These are phyloP conservation scores for Trichonephila clavipes DNA, from an alignment of 1,140 invertebrate genomes.

Conservation along the genomic window DNA sequence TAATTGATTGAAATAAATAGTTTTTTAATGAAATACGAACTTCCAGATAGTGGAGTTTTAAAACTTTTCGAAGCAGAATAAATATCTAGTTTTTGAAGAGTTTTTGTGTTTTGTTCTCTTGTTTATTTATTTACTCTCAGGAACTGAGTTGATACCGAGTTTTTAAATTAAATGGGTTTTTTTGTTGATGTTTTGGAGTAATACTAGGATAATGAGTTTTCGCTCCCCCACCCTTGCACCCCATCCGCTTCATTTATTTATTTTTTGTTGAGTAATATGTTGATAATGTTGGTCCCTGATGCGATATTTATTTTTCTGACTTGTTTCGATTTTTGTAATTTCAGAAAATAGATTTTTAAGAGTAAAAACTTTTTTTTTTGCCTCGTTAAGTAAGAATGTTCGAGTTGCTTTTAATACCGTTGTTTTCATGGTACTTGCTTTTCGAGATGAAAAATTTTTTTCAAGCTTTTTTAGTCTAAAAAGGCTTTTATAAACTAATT, in stretches of 20 bases:
- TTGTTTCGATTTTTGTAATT: too few relatives aligned
- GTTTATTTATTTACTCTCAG: background rate
- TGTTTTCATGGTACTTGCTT: too few relatives aligned
- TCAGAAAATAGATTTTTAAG: too few relatives aligned
- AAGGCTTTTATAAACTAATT: too few relatives aligned
- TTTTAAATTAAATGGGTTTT: background rate
- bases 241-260: background rate
- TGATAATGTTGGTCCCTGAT: background rate
- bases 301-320: too few relatives aligned
- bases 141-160: background rate
- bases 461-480: too few relatives aligned
- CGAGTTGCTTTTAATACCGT: too few relatives aligned
- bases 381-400: too few relatives aligned
- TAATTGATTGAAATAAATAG: conserved; percentile 47
- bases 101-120: background rate
- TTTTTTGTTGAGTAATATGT: background rate
- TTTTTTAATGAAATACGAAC: conserved; percentile 21
- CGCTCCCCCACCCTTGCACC: too few relatives aligned
- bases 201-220: background rate
- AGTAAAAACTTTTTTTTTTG: too few relatives aligned
- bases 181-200: background rate
- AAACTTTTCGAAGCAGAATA: background rate
- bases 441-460: too few relatives aligned
- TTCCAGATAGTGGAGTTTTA: background rate
- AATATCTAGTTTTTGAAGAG: background rate